Evolutionary conservation across 2,113 vertebrate species (phyloP), one percentile per base, ranked within the genome.

Genomic region (Erythrolamprus reginae): DNA sequence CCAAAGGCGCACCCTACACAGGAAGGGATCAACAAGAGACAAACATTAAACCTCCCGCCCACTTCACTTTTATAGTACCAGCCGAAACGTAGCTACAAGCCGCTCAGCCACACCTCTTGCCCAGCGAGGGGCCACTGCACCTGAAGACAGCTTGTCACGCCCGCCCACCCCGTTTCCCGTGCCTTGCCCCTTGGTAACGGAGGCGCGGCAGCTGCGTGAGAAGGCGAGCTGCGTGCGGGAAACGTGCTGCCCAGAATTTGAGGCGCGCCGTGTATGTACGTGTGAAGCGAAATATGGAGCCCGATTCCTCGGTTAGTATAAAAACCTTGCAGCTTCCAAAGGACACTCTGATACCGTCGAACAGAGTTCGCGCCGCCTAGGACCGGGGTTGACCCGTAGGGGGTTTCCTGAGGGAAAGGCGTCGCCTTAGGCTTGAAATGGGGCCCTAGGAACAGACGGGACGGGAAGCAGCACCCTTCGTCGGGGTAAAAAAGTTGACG

Each of bases 251-350:
- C n/a, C 3, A 33, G 9, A 33, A 28, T 19, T 82, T 82, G 88
- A 89, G 65, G 88, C 84, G 65, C 6, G 83, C 89, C 1, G n/a
- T 42, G 47, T 12, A 26, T 42, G n/a, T 42, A 52, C 53, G 13
- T 24, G 89, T 56, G 86, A 85, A 2, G 33, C 52, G 86, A 23
- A 26, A 45, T 56, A 95, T 95, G 95, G 95, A 95, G 90, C 26
- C 90, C 23, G 93, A 94, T 24, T 56, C 91, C 88, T 85, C 89
- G 95, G 95, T 96, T 90, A 94, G 94, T 89, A 53, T 12, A 12
- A 9, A 9, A 21, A 48, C 9, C 1, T 33, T 12, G 89, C 45
- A 58, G n/a, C 28, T 9, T 1, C 9, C 42, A 15, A 33, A 56
- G 52, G 38, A 19, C 17, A 23, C 0, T 17, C 77, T 42, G 53